phyloP scores from a whole-genome alignment of 2,888 invertebrate species.

The Brachylomia viminalis region DNA sequence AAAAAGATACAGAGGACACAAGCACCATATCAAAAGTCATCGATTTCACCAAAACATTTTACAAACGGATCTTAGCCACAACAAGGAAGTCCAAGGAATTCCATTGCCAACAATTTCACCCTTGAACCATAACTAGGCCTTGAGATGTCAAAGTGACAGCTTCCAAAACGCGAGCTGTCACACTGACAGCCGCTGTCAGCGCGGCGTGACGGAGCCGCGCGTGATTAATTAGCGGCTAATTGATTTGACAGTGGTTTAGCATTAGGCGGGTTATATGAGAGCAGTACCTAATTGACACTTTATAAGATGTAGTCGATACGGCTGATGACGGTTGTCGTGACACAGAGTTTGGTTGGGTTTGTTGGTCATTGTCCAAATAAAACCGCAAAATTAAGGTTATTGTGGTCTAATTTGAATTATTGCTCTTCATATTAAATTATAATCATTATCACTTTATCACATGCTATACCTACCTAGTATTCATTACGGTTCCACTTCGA shows the following conservation, averaged over 20 bases:
- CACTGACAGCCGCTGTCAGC: slow-evolving; percentile 79
- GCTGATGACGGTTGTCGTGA: slow-evolving; percentile 54
- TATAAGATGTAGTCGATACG: slow-evolving; percentile 58
- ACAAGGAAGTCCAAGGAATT: slow-evolving; percentile 62
- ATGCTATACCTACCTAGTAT: too few relatives aligned
- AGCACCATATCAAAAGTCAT: background rate
- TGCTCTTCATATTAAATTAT: background rate
- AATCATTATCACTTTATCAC: background rate
- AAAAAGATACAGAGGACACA: background rate
- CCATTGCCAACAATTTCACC: slow-evolving; percentile 63
- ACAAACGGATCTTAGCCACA: slow-evolving; percentile 18
- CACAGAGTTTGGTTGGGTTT: slow-evolving; percentile 12
- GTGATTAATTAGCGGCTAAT: slow-evolving; percentile 81
- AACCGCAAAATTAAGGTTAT: slow-evolving; percentile 3
- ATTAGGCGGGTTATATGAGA: slow-evolving; percentile 62
- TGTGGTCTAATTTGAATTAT: slow-evolving; percentile 17
- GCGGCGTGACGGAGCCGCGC: slow-evolving; percentile 75
- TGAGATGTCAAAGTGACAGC: slow-evolving; percentile 82
- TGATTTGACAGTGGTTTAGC: slow-evolving; percentile 76
- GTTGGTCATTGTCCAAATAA: slow-evolving; percentile 16
- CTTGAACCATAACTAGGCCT: slow-evolving; percentile 75
- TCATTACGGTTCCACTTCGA: background rate
- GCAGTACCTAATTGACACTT: slow-evolving; percentile 64
- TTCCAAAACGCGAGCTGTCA: slow-evolving; percentile 82
- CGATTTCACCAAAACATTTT: background rate